phyloP scores from a whole-genome alignment of 2,888 invertebrate species.

The Catocala fraxini region DNA sequence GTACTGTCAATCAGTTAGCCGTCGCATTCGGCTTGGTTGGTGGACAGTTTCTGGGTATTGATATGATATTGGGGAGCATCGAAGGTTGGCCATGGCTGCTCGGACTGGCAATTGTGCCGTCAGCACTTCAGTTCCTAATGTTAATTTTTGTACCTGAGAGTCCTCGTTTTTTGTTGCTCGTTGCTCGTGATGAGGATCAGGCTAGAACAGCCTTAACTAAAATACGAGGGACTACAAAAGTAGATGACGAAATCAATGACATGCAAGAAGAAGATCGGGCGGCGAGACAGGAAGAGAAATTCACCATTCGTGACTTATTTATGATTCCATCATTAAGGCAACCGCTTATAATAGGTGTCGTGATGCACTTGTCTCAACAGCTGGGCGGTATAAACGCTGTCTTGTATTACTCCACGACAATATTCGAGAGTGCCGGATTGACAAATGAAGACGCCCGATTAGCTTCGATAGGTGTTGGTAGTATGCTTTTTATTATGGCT shows the following conservation, averaged over 20 bases:
- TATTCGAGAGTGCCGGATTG: slow-evolving; percentile 90
- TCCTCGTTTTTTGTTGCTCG: slow-evolving; percentile 78
- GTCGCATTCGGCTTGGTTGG: slow-evolving; percentile 80
- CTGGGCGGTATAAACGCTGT: slow-evolving; percentile 87
- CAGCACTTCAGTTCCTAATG: slow-evolving; percentile 76
- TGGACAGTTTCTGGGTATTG: slow-evolving; percentile 81
- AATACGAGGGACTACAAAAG: slow-evolving; percentile 73
- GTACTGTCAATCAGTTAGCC: slow-evolving; percentile 83
- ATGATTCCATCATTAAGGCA: slow-evolving; percentile 68
- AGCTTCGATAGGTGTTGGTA: slow-evolving; percentile 92
- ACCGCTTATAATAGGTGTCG: slow-evolving; percentile 81
- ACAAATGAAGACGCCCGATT: slow-evolving; percentile 87
- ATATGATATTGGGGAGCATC: slow-evolving; percentile 77
- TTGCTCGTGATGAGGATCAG: slow-evolving; percentile 74
- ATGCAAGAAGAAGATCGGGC: slow-evolving; percentile 83
- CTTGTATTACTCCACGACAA: slow-evolving; percentile 90
- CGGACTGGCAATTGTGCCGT: slow-evolving; percentile 78
- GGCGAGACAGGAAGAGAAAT: slow-evolving; percentile 76
- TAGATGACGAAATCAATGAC: slow-evolving; percentile 81
- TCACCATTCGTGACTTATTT: slow-evolving; percentile 75
- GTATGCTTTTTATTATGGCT: slow-evolving; percentile 91
- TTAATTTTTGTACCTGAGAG: slow-evolving; percentile 80
- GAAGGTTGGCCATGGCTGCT: slow-evolving; percentile 83
- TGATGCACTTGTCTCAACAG: slow-evolving; percentile 85
- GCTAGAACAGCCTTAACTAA: slow-evolving; percentile 70